Base-by-base conservation (phyloP, 2,113 vertebrate genomes). In the Bubo blakistoni region DNA sequence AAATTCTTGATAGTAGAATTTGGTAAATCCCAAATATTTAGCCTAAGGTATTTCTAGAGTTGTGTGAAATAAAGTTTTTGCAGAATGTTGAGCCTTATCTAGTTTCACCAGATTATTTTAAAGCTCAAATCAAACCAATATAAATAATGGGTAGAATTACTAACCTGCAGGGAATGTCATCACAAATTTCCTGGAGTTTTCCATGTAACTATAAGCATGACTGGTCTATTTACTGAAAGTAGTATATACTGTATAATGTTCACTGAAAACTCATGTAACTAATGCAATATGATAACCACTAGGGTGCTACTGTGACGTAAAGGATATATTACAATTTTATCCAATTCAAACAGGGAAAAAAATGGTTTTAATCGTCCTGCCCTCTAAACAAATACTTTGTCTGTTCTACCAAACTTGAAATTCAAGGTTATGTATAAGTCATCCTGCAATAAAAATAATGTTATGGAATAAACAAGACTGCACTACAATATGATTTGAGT, bases 91-190 rank as follows among this genome's bases (percentile, higher is more conserved):
- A 98, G 84, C 83, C 94, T 98, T 97, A 97, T 98, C 97, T 96
- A 97, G 90, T 97, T 98, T 98, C 97, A 90, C 70, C 62, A 94
- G 77, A 94, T 96, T 95, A 97, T 97, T 97, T 97, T 94, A 93
- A 97, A 96, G 92, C 94, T 96, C 94, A 97, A 98, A 98, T 98
- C 97, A 98, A 98, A 98, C 96, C 96, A 98, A 88, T 97, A 98
- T 97, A 98, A 98, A 98, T 98, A 98, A 97, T 96, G 98, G 98
- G 87, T 98, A 98, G 97, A 97, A 97, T 98, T 98, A 98, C 98
- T 93, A 97, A 98, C 98, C 98, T 98, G 98, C 98, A 98, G 98
- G 98, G 97, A 96, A 98, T 98, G 98, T 98, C 98, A 98, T 97
- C 98, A 97, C 96, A 97, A 98, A 98, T 98, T 98, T 98, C 98